Evolutionary conservation across 2,888 invertebrate genomes (phyloP), one percentile per base, ranked within the genome.

Genomic region (Piscicola geometra): DNA sequence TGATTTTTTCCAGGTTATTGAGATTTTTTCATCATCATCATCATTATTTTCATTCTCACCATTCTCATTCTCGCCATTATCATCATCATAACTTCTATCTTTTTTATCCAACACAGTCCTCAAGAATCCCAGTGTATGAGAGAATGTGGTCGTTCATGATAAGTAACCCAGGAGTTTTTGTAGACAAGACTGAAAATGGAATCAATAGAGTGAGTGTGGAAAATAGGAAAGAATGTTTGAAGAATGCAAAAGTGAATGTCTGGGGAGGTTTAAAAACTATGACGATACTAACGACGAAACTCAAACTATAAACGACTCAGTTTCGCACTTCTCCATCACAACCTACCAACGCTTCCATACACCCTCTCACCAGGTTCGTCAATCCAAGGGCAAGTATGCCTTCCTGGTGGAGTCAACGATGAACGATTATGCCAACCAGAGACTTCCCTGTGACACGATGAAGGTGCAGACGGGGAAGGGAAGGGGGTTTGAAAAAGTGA

Each of bases 101-200:
- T 68, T 68, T 41, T 41, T 41, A 9, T 41, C 41, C 15, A 41
- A 3, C 18, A 1, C 79, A 87, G 87, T 83, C 94, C 82, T 95
- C 96, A 0, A 94, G 94, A 86, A 93, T 94, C 81, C 91, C 93
- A 0, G 93, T 93, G 12, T 97, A 96, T 86, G 92, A 93, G 86
- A 89, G 92, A 52, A 97, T 98, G 94, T 97, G 94, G 93, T 91
- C 92, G 0, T 91, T 92, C 81, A 98, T 97, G 97, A 90, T 90
- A 81, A 92, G 92, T 0, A 82, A 91, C 67, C 94, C 95, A 0
- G 89, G 91, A 0, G 94, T 96, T 0, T 94, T 96, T 84, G 85
- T 84, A 0, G 79, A 81, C 1, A 87, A 87, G n/a, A 91, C 91
- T 81, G 89, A 90, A 28, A 88, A 88, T 78, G 93, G 92, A 0